A percentile compares a stretch with the other conserved stretches of the same genome.
Evolutionary conservation across 2,797 vertebrate species (phyloP).

Genomic region (Spheniscus humboldti): DNA sequence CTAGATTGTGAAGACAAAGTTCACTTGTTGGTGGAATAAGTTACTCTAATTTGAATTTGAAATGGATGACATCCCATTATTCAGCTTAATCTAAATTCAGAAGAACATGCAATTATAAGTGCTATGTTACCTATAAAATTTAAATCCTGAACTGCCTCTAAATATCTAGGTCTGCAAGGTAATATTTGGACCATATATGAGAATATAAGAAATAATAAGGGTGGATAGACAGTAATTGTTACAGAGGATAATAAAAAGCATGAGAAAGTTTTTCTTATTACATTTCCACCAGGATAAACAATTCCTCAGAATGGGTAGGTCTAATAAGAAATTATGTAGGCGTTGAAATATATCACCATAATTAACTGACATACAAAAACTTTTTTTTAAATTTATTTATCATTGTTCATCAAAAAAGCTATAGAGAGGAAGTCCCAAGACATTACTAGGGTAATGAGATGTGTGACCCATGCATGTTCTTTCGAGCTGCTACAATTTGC

Average conservation of each 20-base stretch:
- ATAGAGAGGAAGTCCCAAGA: too few relatives aligned
- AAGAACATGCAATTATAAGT: not conserved
- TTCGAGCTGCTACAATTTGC: not conserved
- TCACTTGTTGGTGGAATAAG: not conserved
- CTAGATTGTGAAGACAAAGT: not conserved
- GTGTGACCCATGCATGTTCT: too few relatives aligned
- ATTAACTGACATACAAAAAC: not conserved
- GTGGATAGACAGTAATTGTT: not conserved
- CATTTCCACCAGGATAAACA: not conserved
- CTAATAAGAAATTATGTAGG: not conserved
- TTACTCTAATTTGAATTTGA: not conserved
- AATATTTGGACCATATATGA: not conserved
- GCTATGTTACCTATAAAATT: not conserved
- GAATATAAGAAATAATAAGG: not conserved
- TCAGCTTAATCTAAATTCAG: not conserved
- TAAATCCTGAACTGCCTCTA: not conserved
- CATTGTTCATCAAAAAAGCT: not conserved
- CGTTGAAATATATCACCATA: not conserved
- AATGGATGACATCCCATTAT: not conserved
- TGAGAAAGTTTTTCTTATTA: not conserved
- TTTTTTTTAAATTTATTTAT: not conserved
- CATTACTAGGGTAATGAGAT: not conserved
- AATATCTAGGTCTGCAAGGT: not conserved
- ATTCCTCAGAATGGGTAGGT: not conserved
- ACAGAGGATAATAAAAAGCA: not conserved